Base-by-base conservation (phyloP, 2,888 invertebrate genomes). In the Deroplatys truncata region DNA sequence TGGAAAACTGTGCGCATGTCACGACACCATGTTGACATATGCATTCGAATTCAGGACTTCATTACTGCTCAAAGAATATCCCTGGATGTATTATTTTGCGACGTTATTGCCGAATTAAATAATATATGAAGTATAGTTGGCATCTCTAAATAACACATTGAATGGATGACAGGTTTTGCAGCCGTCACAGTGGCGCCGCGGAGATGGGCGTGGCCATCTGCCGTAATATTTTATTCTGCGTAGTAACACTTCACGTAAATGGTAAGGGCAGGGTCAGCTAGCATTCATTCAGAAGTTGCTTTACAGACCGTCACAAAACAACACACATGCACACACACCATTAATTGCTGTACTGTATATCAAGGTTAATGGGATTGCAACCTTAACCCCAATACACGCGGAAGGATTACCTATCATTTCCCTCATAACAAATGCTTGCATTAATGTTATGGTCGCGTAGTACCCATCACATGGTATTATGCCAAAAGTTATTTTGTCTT, bases 231-330 rank as follows among this genome's bases (percentile, higher is more conserved):
- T 82, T 87, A 87, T 87, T 87, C 87, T 82, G 86, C 87, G 82
- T 82, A 86, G 86, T 82, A 82, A 82, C 86, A 86, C 29, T 82
- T 56, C 31, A n/a, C 83, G n/a, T 35, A 87, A 87, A 87, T 87
- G 87, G 87, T 82, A 82, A 82, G 83, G 87, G 87, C 87, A 87
- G 83, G 87, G 87, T 87, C 87, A 82, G 82, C 83, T n/a, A 25
- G 31, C 43, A 87, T 87, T 87, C 87, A 87, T 87, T 87, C 87
- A 87, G 28, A 82, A 87, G 83, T 87, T n/a, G 43, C 83, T 83
- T 87, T 82, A 82, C 87, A 35, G 87, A n/a, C 87, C 31, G 83
- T n/a, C 31, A 31, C 83, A 87, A 87, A 83, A 87, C 87, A 82
- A 82, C 35, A 56, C 56, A 56, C 49, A 49, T 15, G 15, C 49